Percentiles rank a stretch among this genome's conserved stretches.
Conservation (phyloP, 2,888 invertebrate species). For the Plutella xylostella region DNA sequence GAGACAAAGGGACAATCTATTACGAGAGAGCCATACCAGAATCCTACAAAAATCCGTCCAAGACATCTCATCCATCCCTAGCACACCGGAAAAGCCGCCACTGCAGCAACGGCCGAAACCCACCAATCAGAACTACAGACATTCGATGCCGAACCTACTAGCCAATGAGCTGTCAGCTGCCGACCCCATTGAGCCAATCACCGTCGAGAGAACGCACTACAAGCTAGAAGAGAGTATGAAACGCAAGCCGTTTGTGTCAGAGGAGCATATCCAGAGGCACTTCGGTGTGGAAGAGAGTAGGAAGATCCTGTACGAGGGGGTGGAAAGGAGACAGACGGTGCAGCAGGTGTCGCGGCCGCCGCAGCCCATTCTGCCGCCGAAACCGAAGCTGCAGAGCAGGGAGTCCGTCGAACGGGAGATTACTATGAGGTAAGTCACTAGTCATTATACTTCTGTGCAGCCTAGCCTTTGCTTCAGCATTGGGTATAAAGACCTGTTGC, state of each 20-base stretch:
- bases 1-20: constrained; percentile 78
- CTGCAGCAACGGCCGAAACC: constrained; percentile 27
- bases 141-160: constrained; percentile 63
- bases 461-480: no score
- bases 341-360: constrained; percentile 26
- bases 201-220: not conserved
- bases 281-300: constrained; percentile 59
- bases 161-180: constrained; percentile 45
- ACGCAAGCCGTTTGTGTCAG: constrained; percentile 56
- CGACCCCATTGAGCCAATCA: constrained; percentile 30
- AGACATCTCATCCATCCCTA: constrained; percentile 60
- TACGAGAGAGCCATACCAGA: constrained; percentile 74
- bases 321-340: constrained; percentile 24
- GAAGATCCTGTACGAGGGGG: constrained; percentile 41
- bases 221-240: constrained; percentile 23
- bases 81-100: constrained; percentile 43
- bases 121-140: constrained; percentile 41
- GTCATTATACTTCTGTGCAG: no score
- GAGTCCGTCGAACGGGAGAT: constrained; percentile 61
- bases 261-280: constrained; percentile 58
- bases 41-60: constrained; percentile 73
- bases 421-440: constrained; percentile 50
- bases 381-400: constrained; percentile 49
- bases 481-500: no score
- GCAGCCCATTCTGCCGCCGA: constrained; percentile 38